phyloP scores from a whole-genome alignment of 2,888 invertebrate genomes.

The Drosophila meridionalis region DNA sequence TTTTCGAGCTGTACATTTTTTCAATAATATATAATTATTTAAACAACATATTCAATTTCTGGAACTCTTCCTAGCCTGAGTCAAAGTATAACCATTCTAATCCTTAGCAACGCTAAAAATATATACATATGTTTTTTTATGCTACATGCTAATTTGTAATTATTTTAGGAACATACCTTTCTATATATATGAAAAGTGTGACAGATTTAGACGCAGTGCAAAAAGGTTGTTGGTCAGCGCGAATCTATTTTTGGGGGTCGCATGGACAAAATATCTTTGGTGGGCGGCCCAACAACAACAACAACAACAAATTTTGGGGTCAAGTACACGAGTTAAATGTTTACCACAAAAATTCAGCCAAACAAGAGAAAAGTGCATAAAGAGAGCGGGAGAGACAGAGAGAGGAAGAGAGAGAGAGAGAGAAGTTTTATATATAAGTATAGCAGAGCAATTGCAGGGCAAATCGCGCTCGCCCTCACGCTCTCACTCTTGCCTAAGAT shows the following conservation, averaged over 20 bases:
- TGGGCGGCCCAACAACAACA: slow-evolving; percentile 27
- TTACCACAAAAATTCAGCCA: slow-evolving; percentile 8
- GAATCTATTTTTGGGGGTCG: slow-evolving; percentile 51
- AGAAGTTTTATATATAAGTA: neutral
- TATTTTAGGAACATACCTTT: slow-evolving; percentile 43
- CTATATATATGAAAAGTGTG: neutral
- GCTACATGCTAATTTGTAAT: slow-evolving; percentile 27
- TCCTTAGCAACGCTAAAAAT: slow-evolving; percentile 7
- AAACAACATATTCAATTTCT: no score
- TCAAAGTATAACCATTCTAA: neutral
- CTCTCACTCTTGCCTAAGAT: slow-evolving; percentile 14
- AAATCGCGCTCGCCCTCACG: slow-evolving; percentile 1
- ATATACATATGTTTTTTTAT: neutral
- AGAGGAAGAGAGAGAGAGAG: neutral
- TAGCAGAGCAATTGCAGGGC: slow-evolving; percentile 4
- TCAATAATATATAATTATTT: no score
- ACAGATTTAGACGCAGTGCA: slow-evolving; percentile 39
- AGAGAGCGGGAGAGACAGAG: neutral
- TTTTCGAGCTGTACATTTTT: no score
- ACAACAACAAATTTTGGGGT: slow-evolving; percentile 43
- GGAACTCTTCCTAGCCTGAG: no score
- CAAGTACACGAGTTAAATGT: slow-evolving; percentile 47
- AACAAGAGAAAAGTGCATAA: slow-evolving; percentile 21
- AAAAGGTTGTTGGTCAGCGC: slow-evolving; percentile 34
- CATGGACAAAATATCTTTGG: neutral